These are phyloP conservation scores for Geophilus truncorum DNA, from an alignment of 2,888 invertebrate species.

Conservation along the genomic window DNA sequence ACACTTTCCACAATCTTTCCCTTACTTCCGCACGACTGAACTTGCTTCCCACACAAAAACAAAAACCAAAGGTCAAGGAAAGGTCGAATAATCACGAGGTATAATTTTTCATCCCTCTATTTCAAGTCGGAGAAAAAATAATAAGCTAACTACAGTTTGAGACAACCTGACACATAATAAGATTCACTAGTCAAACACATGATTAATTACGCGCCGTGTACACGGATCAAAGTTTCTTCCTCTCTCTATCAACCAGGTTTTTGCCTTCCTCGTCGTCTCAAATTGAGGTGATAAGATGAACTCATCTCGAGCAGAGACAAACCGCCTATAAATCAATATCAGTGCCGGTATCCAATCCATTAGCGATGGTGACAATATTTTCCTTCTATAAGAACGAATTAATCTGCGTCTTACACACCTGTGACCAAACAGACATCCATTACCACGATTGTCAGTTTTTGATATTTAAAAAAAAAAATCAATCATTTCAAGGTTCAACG, in stretches of 20 bases:
- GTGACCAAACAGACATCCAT: conserved; percentile 9
- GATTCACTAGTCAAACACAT: background rate
- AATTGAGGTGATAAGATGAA: background rate
- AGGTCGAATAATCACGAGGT: too few species aligned
- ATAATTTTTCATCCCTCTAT: too few species aligned
- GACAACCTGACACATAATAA: background rate
- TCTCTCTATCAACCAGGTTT: background rate
- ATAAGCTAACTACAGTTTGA: background rate
- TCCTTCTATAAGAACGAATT: background rate
- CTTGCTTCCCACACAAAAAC: too few species aligned
- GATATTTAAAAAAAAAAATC: background rate
- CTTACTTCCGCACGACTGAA: too few species aligned
- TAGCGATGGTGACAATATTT: background rate
- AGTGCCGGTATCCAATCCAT: background rate
- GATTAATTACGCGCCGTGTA: background rate
- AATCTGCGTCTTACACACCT: conserved; percentile 9
- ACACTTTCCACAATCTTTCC: too few species aligned
- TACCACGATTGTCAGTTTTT: background rate
- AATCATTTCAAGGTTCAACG: too few species aligned
- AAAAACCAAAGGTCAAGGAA: too few species aligned
- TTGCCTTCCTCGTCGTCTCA: too few species aligned
- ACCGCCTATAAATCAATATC: background rate
- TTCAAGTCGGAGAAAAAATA: background rate
- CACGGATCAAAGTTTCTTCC: background rate
- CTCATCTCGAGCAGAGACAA: background rate